phyloP scores from a whole-genome alignment of 2,888 invertebrate species.

The Gymnosoma rotundatum region DNA sequence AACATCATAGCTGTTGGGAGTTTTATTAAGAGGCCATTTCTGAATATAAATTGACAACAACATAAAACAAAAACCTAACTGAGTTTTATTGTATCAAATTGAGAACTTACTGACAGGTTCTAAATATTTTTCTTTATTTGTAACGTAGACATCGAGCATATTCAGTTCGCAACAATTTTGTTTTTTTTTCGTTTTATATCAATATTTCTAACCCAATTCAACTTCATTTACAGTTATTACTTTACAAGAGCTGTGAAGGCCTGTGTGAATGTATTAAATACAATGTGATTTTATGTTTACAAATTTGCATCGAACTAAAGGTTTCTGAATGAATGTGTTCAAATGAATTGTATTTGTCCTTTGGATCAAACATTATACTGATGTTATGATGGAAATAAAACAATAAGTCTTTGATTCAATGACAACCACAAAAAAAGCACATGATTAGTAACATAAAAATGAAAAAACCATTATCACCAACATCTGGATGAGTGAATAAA shows the following conservation, averaged over 20 bases:
- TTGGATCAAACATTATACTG: conserved; percentile 15
- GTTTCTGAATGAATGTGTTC: neutral
- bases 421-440: conserved; percentile 8
- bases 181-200: no score
- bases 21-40: no score
- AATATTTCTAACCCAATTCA: no score
- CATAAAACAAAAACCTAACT: no score
- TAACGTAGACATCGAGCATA: no score
- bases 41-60: no score
- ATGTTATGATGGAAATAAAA: conserved; percentile 9
- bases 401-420: conserved; percentile 23
- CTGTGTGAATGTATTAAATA: conserved; percentile 6
- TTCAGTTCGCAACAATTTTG: no score
- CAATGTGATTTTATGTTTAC: conserved; percentile 5
- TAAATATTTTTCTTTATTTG: no score
- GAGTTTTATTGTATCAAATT: no score
- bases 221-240: neutral
- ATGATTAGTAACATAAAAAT: neutral
- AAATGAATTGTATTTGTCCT: neutral
- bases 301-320: conserved; percentile 3
- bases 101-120: no score
- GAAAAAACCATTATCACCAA: neutral
- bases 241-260: neutral
- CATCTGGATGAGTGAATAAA: conserved; percentile 9
- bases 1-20: no score